Base-by-base conservation (phyloP, 1,140 invertebrate genomes). In the Zaprionus vittiger region DNA sequence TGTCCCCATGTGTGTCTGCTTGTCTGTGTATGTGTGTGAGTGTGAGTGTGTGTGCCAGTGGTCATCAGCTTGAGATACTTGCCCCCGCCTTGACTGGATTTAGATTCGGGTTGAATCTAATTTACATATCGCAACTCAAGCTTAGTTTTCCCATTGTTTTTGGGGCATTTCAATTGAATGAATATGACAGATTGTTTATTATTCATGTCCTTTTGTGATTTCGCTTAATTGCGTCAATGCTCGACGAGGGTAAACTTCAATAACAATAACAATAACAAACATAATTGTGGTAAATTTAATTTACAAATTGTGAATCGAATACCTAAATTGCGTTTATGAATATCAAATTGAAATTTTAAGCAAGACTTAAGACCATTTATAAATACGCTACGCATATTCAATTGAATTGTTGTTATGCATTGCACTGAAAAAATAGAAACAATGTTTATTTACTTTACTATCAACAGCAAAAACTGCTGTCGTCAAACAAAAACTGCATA, bases 211-310 rank as follows among this genome's bases (percentile, higher is more conserved):
- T 44, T 77, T 81, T 72, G 77, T 81, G 63, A 37, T 31, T 74
- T 44, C 73, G 41, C 62, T 72, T 49, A n/a, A 20, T 26, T 54
- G 11, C 41, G 59, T n/a, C 60, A 26, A 52, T 61, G 66, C 34
- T 26, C 5, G 12, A 24, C 11, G 20, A 34, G 37, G 61, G 14
- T 34, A 55, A 56, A 64, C 47, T 56, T 7, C 34, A 57, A 28
- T 60, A 56, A 47, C 26, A 61, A 14, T n/a, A 52, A 38, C 56
- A 49, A 41, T 11, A 17, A 22, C 38, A n/a, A 9, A 26, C 60
- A 80, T 75, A 76, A 81, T 70, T 81, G 78, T 56, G 73, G 72
- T 81, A 67, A 77, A 81, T 77, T 67, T 55, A 81, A 81, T 81
- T 81, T 67, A 64, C 79, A 81, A 81, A 81, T 81, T 81, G 79